Conservation (phyloP, 2,888 invertebrate genomes). For the Agrotis exclamationis region DNA sequence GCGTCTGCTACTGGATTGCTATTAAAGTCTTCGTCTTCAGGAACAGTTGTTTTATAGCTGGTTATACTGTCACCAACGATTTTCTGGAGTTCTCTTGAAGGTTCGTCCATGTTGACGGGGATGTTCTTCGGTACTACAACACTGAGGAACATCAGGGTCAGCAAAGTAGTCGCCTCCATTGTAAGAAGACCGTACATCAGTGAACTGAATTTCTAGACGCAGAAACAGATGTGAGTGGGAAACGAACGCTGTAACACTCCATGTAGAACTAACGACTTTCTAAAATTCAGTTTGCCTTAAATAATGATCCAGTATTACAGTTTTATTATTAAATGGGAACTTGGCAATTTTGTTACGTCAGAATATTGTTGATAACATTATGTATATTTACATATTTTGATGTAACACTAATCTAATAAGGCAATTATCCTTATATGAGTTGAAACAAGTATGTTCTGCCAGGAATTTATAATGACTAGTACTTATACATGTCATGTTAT, state of each 20-base stretch:
- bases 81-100: neutral
- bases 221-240: conserved; percentile 5
- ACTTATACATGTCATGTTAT: no score
- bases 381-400: no score
- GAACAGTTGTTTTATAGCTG: neutral
- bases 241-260: neutral
- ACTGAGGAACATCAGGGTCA: conserved; percentile 27
- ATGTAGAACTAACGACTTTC: conserved; percentile 13
- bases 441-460: no score
- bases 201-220: conserved; percentile 18
- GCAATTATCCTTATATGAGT: no score
- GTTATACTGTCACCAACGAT: neutral
- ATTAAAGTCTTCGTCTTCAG: neutral
- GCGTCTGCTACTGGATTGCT: neutral
- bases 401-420: no score
- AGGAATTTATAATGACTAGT: no score
- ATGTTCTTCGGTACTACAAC: conserved; percentile 23
- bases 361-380: no score
- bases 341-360: no score
- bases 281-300: conserved; percentile 8
- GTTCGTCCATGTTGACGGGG: neutral
- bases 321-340: neutral
- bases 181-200: conserved; percentile 22
- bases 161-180: conserved; percentile 22
- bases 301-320: neutral